Evolutionary conservation across 2,888 invertebrate genomes (phyloP).

Genomic region (Cerceris rybyensis): DNA sequence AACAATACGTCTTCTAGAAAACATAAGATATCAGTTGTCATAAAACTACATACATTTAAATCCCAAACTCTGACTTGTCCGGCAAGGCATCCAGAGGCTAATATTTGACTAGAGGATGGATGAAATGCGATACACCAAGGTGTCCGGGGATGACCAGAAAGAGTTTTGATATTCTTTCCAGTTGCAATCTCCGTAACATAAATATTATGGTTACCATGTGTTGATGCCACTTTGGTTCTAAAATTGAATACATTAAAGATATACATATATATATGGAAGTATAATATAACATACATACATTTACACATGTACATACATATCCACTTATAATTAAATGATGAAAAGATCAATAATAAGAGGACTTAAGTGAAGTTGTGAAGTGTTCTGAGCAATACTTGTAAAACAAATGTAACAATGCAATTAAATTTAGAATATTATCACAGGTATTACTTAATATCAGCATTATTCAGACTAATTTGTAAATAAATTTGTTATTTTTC

Average conservation of each 20-base stretch:
- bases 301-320: too few species aligned
- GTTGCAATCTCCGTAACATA: conserved; percentile 91
- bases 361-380: too few species aligned
- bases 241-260: conserved; percentile 10
- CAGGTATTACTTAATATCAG: too few species aligned
- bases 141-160: conserved; percentile 92
- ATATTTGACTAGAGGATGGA: conserved; percentile 90
- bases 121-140: conserved; percentile 96
- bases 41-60: conserved; percentile 84
- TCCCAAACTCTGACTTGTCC: conserved; percentile 97
- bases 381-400: too few species aligned
- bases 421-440: too few species aligned
- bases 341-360: too few species aligned
- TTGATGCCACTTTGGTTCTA: conserved; percentile 92
- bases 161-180: conserved; percentile 89
- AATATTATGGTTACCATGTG: conserved; percentile 94
- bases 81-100: conserved; percentile 94
- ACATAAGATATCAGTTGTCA: conserved; percentile 2
- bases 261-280: neutral
- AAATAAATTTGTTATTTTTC: too few species aligned
- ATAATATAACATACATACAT: too few species aligned
- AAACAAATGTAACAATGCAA: too few species aligned
- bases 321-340: too few species aligned
- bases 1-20: neutral
- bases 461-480: too few species aligned